phyloP scores from a whole-genome alignment of 2,888 invertebrate genomes.

The Colletes collaris region DNA sequence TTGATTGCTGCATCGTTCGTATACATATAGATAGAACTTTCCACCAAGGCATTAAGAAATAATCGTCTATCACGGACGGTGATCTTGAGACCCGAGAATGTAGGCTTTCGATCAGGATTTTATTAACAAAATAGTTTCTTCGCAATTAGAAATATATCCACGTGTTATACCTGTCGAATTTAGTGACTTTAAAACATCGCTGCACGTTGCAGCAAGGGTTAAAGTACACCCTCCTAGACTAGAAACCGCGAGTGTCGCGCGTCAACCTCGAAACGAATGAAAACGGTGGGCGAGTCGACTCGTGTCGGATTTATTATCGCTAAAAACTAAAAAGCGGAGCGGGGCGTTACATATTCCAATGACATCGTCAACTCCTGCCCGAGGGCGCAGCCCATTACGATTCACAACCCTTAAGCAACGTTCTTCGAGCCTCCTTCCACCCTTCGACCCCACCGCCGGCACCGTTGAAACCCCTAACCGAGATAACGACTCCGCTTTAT shows the following conservation, averaged over 20 bases:
- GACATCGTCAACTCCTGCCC: constrained; percentile 67
- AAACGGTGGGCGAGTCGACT: not conserved
- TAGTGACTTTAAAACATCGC: too few species aligned
- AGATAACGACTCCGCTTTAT: constrained; percentile 74
- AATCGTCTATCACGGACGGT: too few species aligned
- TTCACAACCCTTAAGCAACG: constrained; percentile 70
- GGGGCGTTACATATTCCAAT: constrained; percentile 57
- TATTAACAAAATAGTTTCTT: too few species aligned
- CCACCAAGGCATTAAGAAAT: too few species aligned
- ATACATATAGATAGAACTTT: too few species aligned
- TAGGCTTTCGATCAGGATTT: too few species aligned
- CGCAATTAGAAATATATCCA: too few species aligned
- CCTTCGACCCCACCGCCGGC: constrained; percentile 26
- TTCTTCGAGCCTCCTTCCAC: constrained; percentile 55
- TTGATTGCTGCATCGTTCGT: too few species aligned
- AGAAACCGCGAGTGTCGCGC: not conserved
- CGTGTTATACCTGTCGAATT: too few species aligned
- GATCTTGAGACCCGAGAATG: too few species aligned
- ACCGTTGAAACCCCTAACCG: constrained; percentile 66
- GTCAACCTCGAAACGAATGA: not conserved
- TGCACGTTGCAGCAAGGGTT: not conserved
- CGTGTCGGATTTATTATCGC: constrained; percentile 55
- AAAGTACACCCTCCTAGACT: not conserved
- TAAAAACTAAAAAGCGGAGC: constrained; percentile 48
- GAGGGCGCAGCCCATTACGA: constrained; percentile 68